These are phyloP conservation scores for Argya squamiceps DNA, from an alignment of 2,797 vertebrate species.

Conservation along the genomic window DNA sequence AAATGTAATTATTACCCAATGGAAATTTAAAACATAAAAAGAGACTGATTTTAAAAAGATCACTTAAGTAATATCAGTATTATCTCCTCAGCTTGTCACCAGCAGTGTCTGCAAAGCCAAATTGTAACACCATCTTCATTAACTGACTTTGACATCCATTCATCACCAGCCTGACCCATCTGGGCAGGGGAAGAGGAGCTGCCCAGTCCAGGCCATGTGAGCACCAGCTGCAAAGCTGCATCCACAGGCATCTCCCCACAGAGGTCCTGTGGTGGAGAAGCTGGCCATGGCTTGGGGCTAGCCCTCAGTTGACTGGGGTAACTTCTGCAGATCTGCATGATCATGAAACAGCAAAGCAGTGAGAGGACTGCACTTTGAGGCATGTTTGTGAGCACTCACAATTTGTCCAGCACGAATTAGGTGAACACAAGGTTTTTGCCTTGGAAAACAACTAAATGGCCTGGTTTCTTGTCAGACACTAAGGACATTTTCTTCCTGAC, in stretches of 20 bases:
- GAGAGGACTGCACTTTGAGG: background rate
- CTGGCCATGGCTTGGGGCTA: background rate
- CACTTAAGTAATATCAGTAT: background rate
- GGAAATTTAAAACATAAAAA: background rate
- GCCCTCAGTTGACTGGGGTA: too few species aligned
- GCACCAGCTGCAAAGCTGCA: background rate
- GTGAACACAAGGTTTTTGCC: background rate
- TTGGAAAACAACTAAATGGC: background rate
- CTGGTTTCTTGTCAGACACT: background rate
- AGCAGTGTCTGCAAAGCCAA: background rate
- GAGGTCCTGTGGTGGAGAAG: background rate
- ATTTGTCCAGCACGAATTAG: background rate
- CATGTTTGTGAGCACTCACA: rapidly evolving
- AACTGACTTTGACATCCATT: background rate
- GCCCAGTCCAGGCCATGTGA: background rate
- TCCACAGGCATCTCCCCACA: background rate
- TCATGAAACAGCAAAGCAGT: background rate
- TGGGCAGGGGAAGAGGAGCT: background rate
- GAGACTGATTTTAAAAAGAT: background rate
- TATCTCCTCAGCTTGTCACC: background rate
- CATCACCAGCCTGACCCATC: rapidly evolving
- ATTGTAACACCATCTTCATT: background rate
- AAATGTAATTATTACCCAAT: background rate
- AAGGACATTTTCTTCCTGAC: background rate
- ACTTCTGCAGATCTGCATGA: background rate